phyloP scores from a whole-genome alignment of 2,888 invertebrate species.

The Hemistola chrysoprasaria region DNA sequence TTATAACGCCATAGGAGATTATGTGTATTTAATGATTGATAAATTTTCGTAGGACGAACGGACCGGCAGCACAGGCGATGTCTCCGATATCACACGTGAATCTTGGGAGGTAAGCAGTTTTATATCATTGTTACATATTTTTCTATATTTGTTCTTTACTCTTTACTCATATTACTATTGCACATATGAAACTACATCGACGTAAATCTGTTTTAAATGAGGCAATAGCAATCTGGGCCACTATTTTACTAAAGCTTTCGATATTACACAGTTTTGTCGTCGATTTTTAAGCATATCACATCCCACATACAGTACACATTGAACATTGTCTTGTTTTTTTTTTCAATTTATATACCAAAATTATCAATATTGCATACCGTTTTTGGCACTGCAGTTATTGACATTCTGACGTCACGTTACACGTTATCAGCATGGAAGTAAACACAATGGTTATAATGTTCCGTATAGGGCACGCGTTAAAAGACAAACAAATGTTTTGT shows the following conservation, averaged over 20 bases:
- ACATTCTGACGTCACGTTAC: constrained; percentile 31
- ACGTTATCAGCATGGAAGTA: constrained; percentile 29
- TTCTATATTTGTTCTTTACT: background rate
- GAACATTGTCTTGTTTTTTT: constrained; percentile 51
- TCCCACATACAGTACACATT: constrained; percentile 75
- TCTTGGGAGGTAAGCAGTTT: constrained; percentile 98
- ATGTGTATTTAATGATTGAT: constrained; percentile 20
- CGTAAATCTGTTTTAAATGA: no score
- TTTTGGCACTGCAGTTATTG: constrained; percentile 22
- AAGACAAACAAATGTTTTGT: constrained; percentile 35
- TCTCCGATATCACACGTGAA: constrained; percentile 91
- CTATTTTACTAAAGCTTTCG: constrained; percentile 51
- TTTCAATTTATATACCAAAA: constrained; percentile 21
- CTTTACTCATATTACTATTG: constrained; percentile 1
- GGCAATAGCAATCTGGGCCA: constrained; percentile 28
- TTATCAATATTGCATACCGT: constrained; percentile 11
- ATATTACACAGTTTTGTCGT: constrained; percentile 49
- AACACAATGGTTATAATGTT: constrained; percentile 41
- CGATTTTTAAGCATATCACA: constrained; percentile 51
- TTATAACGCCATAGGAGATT: no score
- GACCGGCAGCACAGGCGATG: constrained; percentile 87
- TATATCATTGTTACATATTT: background rate
- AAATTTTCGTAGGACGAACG: constrained; percentile 72
- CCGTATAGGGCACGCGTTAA: constrained; percentile 33
- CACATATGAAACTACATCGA: constrained; percentile 19